Conservation (phyloP, 2,113 vertebrate species). For the Gracilinanus agilis region DNA sequence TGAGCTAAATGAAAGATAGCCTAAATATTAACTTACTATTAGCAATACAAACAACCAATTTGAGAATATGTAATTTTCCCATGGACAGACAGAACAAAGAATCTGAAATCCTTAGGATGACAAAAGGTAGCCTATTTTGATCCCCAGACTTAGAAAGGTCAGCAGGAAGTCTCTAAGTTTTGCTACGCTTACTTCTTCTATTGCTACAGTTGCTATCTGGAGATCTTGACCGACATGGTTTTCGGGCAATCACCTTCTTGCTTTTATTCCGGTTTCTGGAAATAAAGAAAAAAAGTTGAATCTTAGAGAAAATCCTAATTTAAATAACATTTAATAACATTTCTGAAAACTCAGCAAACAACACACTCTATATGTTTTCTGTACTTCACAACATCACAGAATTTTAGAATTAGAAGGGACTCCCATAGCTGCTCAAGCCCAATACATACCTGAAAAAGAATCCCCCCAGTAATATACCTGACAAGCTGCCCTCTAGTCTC, state of each 20-base stretch:
- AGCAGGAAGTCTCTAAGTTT: constrained; percentile 35
- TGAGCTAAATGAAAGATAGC: constrained; percentile 37
- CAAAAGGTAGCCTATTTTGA: fast-evolving
- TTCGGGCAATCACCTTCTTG: constrained; percentile 47
- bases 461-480: neutral
- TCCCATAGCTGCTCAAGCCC: no score
- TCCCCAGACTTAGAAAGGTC: fast-evolving
- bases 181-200: constrained; percentile 79
- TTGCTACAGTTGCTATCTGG: fast-evolving
- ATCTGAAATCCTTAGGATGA: neutral
- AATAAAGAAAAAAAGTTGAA: neutral
- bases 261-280: constrained; percentile 53
- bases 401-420: neutral
- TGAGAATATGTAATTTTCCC: constrained; percentile 18
- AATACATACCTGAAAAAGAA: neutral
- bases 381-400: neutral
- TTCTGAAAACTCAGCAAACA: neutral
- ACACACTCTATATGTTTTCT: neutral
- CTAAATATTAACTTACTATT: neutral
- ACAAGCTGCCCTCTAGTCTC: neutral
- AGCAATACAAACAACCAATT: neutral
- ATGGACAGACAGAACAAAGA: constrained; percentile 1
- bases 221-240: fast-evolving
- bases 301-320: constrained; percentile 17
- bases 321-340: no score